Evolutionary conservation across 2,113 vertebrate genomes (phyloP).

Genomic region (Spizaetus ornatus): DNA sequence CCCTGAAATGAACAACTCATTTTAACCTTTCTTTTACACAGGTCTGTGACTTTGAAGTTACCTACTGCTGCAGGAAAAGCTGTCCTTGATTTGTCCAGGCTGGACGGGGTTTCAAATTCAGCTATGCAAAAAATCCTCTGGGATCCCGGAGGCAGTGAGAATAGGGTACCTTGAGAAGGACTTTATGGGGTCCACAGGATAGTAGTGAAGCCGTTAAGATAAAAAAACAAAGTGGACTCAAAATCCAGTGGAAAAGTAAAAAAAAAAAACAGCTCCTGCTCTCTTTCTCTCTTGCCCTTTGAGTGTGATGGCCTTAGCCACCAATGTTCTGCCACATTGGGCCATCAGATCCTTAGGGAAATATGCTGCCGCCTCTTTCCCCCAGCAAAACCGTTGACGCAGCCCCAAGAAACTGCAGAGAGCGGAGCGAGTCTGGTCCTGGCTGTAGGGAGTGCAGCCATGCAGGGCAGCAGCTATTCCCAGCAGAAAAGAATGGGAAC

Average conservation of each 20-base stretch:
- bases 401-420: background rate
- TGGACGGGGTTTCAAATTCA: background rate
- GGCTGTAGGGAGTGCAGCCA: constrained; percentile 31
- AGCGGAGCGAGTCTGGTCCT: background rate
- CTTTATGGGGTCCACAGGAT: background rate
- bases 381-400: background rate
- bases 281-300: background rate
- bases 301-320: background rate
- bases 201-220: background rate
- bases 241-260: background rate
- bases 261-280: background rate
- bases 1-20: background rate
- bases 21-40: background rate
- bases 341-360: background rate
- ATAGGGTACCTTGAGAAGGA: background rate
- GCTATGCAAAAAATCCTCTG: background rate
- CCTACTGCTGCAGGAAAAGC: background rate
- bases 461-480: constrained; percentile 60
- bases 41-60: background rate
- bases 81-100: background rate
- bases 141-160: background rate
- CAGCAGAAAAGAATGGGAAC: constrained; percentile 59
- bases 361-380: background rate
- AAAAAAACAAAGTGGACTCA: background rate
- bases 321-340: background rate